These are phyloP conservation scores for Drosophila truncata DNA, from an alignment of 1,140 invertebrate species.

Conservation along the genomic window DNA sequence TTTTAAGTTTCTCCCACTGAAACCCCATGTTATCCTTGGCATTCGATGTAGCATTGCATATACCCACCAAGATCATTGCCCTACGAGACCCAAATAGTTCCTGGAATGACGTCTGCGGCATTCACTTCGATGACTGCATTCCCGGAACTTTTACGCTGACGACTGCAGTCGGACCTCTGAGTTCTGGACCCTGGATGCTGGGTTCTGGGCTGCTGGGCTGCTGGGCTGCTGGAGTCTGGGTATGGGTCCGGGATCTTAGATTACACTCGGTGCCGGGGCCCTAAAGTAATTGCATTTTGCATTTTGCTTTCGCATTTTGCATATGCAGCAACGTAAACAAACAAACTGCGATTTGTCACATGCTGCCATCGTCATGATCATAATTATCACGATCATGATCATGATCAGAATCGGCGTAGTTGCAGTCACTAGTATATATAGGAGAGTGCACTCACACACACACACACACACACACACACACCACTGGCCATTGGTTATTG, in stretches of 20 bases:
- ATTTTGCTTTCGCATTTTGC: slow-evolving; percentile 32
- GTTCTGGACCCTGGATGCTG: slow-evolving; percentile 3
- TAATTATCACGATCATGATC: slow-evolving; percentile 12
- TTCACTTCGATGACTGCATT: slow-evolving; percentile 65
- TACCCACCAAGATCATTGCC: slow-evolving; percentile 31
- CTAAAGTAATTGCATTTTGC: slow-evolving; percentile 70
- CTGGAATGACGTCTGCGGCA: slow-evolving; percentile 61
- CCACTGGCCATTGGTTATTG: slow-evolving; percentile 55
- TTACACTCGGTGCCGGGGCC: slow-evolving; percentile 25
- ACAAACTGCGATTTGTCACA: slow-evolving; percentile 69
- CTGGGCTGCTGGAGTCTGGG: slow-evolving; percentile 4
- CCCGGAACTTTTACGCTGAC: slow-evolving; percentile 60
- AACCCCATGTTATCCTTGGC: slow-evolving; percentile 28
- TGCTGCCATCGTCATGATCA: slow-evolving; percentile 45
- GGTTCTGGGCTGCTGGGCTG: slow-evolving; percentile 1
- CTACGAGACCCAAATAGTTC: slow-evolving; percentile 43
- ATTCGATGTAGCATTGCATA: slow-evolving; percentile 11
- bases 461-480: no score
- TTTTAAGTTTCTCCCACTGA: background rate
- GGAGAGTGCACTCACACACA: no score
- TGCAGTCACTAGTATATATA: slow-evolving; percentile 43
- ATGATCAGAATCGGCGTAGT: slow-evolving; percentile 46
- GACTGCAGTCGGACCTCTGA: slow-evolving; percentile 15
- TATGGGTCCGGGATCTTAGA: slow-evolving; percentile 32
- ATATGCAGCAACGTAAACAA: slow-evolving; percentile 47